Evolutionary conservation across 1,140 invertebrate species (phyloP), one percentile per base, ranked within the genome.

Genomic region (Lanistes nyassanus): DNA sequence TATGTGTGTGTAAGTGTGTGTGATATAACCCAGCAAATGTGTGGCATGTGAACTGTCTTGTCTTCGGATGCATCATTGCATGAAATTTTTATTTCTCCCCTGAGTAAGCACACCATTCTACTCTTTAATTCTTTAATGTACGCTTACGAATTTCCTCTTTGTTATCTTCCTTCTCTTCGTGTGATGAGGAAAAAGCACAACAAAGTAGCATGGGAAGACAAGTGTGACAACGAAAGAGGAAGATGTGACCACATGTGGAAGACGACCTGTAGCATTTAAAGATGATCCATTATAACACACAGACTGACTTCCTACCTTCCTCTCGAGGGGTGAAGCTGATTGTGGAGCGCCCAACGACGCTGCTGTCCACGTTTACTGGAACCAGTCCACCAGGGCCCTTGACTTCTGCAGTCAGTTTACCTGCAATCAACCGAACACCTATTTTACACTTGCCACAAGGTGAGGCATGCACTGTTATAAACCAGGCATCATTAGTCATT

Each of bases 341-440:
- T 37, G 74, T 68, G 51, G 77, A 78, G 62, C 74, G 82, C 13
- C 82, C 84, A 34, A 78, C 80, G 36, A 67, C 76, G 23, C 78
- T 77, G 36, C 81, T 74, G 70, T 86, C 82, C 53, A 88, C 79
- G 6, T 65, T 68, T 0, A 81, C 81, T 39, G 83, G 83, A 1
- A 88, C 26, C 29, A 93, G 92, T 2, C 94, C 93, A 47, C 92
- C 90, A 53, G 93, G 90, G 62, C 91, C 92, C 62, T 92, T 90
- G 58, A 95, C 93, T 83, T 96, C 94, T 1, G 92, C 93, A 1
- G 91, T 91, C 53, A 94, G 81, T 85, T 91, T 91, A 84, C 91
- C 92, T 92, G 81, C 36, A 74, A 78, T 16, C 19, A 47, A 47
- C 19, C 42, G 19, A 16, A 47, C 5, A 47, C 42, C 42, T 47